A percentile compares a stretch with the other conserved stretches of the same genome.
These are phyloP conservation scores for Zeuzera pyrina DNA, from an alignment of 2,888 invertebrate species.

Conservation along the genomic window DNA sequence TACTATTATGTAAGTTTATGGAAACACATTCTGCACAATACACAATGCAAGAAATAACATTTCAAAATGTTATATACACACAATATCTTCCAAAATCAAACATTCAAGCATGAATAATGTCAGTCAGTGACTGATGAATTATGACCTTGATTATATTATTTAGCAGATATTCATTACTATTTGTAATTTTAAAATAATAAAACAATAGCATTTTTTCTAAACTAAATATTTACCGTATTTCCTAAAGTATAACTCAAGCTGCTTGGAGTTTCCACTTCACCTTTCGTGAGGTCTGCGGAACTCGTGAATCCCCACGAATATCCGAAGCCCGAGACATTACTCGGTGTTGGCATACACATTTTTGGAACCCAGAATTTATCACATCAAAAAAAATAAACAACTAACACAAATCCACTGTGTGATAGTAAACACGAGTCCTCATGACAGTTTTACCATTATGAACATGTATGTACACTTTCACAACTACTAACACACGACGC, in stretches of 20 bases:
- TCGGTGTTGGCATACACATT: slow-evolving; percentile 72
- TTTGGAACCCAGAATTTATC: slow-evolving; percentile 36
- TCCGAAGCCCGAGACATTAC: slow-evolving; percentile 67
- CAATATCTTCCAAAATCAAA: too few species aligned
- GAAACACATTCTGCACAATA: too few species aligned
- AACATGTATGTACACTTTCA: slow-evolving; percentile 67
- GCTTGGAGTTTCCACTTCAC: slow-evolving; percentile 65
- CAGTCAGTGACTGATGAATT: too few species aligned
- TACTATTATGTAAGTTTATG: too few species aligned
- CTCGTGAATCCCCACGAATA: slow-evolving; percentile 70
- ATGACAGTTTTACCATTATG: slow-evolving; percentile 67
- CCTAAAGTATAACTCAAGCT: slow-evolving; percentile 67
- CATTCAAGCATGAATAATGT: too few species aligned
- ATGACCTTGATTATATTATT: too few species aligned
- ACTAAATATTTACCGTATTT: slow-evolving; percentile 54
- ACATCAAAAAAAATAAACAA: slow-evolving; percentile 40
- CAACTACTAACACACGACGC: slow-evolving; percentile 62
- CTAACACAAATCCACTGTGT: slow-evolving; percentile 58
- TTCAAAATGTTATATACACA: too few species aligned
- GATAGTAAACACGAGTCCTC: slow-evolving; percentile 65
- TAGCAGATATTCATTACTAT: too few species aligned
- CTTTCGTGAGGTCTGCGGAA: slow-evolving; percentile 62
- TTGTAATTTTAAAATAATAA: too few species aligned
- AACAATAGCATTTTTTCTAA: too few species aligned
- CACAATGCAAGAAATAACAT: too few species aligned